Percentiles rank a stretch among this genome's conserved stretches.
phyloP scores from a whole-genome alignment of 2,888 invertebrate genomes.

The Orthosia gracilis region DNA sequence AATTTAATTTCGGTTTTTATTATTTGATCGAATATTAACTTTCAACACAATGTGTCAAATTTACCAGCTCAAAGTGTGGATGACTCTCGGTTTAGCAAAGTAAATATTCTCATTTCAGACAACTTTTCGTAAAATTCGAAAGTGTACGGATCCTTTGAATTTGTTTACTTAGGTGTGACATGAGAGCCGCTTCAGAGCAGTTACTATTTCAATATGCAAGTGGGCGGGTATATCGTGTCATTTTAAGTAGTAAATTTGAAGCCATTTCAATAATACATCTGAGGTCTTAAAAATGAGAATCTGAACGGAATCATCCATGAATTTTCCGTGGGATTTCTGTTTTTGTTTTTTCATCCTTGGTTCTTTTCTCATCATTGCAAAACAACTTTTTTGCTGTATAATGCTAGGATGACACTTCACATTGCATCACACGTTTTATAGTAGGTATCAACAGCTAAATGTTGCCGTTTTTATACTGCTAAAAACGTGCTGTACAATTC shows the following conservation, averaged over 20 bases:
- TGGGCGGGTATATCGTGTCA: slow-evolving; percentile 43
- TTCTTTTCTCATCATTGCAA: no score
- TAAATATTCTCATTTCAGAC: slow-evolving; percentile 25
- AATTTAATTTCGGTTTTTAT: no score
- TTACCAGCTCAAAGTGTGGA: not conserved
- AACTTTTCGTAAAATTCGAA: slow-evolving; percentile 17
- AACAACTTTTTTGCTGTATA: no score
- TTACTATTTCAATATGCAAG: slow-evolving; percentile 61
- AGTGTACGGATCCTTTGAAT: slow-evolving; percentile 50
- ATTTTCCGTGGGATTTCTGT: no score
- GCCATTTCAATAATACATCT: slow-evolving; percentile 36
- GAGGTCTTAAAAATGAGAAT: slow-evolving; percentile 12
- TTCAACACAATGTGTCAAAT: no score
- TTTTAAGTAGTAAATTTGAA: slow-evolving; percentile 49
- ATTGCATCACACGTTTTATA: no score
- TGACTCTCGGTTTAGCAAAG: slow-evolving; percentile 8
- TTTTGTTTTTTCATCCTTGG: not conserved
- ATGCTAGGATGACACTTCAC: no score
- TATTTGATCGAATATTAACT: no score
- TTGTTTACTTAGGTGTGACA: slow-evolving; percentile 53
- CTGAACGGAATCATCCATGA: not conserved
- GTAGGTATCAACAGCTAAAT: no score
- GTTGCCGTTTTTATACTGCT: no score
- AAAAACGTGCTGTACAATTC: no score
- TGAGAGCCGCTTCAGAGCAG: slow-evolving; percentile 27